phyloP scores from a whole-genome alignment of 2,888 invertebrate species.

The Hypolimnas misippus region DNA sequence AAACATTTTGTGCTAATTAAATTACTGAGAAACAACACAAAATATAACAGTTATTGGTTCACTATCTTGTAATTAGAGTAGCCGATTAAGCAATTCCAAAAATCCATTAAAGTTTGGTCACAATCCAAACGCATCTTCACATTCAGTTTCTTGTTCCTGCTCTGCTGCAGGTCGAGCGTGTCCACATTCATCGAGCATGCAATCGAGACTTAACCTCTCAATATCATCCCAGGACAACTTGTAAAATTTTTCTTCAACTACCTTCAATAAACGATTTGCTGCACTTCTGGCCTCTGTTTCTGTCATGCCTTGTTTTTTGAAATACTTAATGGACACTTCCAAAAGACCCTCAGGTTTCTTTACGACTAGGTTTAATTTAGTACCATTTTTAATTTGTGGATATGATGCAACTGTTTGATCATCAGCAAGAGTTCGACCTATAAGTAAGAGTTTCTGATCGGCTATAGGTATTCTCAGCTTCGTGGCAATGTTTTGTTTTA shows the following conservation, averaged over 20 bases:
- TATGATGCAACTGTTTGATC: constrained; percentile 88
- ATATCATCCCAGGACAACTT: constrained; percentile 85
- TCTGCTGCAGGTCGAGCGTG: constrained; percentile 44
- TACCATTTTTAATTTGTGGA: constrained; percentile 89
- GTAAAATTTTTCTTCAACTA: constrained; percentile 79
- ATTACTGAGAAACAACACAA: constrained; percentile 1
- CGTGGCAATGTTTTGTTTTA: constrained; percentile 87
- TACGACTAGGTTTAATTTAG: constrained; percentile 88
- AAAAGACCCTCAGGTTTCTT: constrained; percentile 87
- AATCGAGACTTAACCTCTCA: constrained; percentile 64
- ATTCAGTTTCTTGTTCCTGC: constrained; percentile 53
- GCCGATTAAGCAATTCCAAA: constrained; percentile 27
- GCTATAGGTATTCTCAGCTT: constrained; percentile 86
- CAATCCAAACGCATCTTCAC: constrained; percentile 51
- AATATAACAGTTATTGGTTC: constrained; percentile 11
- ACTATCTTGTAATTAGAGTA: constrained; percentile 8
- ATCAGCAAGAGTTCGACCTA: constrained; percentile 88
- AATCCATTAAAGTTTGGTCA: constrained; percentile 33
- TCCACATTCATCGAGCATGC: constrained; percentile 40
- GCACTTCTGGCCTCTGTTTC: constrained; percentile 86
- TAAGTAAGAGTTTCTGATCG: constrained; percentile 88
- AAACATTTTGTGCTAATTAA: constrained; percentile 1
- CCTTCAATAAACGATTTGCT: constrained; percentile 83
- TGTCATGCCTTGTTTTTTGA: constrained; percentile 84
- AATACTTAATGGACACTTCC: constrained; percentile 82